Conservation (phyloP, 2,113 vertebrate species). For the Clarias batrachus region DNA sequence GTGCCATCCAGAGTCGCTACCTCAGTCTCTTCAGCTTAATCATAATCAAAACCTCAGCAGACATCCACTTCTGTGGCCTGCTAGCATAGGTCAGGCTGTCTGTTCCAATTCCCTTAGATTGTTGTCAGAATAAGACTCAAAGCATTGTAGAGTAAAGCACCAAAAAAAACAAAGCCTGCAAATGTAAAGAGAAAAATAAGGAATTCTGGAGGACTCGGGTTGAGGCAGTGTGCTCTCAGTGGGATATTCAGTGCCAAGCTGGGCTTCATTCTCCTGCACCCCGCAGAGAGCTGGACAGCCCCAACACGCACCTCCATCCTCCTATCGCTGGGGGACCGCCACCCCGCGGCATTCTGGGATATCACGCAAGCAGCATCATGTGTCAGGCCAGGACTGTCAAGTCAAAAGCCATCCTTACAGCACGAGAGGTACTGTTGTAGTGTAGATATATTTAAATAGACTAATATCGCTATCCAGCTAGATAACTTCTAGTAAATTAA, state of each 20-base stretch:
- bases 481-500: background rate
- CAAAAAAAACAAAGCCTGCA: background rate
- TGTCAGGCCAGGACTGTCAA: constrained; percentile 27
- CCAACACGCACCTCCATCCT: constrained; percentile 15
- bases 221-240: constrained; percentile 24
- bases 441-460: background rate
- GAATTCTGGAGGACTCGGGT: constrained; percentile 1
- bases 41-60: constrained; percentile 34
- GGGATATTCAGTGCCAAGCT: constrained; percentile 32
- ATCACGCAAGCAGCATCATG: background rate
- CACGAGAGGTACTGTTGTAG: constrained; percentile 20
- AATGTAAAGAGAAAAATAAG: constrained; percentile 11
- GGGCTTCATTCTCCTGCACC: constrained; percentile 31
- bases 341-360: constrained; percentile 29
- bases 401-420: constrained; percentile 31
- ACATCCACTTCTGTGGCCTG: constrained; percentile 26
- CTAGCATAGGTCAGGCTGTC: constrained; percentile 24
- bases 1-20: constrained; percentile 6
- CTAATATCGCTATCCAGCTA: background rate
- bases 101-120: constrained; percentile 35
- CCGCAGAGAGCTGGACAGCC: constrained; percentile 37
- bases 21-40: constrained; percentile 31
- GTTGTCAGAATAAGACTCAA: constrained; percentile 27
- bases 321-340: constrained; percentile 29
- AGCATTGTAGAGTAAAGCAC: constrained; percentile 19